A percentile compares a stretch with the other conserved stretches of the same genome.
phyloP scores from a whole-genome alignment of 2,888 invertebrate genomes.

The Parnassius smintheus region DNA sequence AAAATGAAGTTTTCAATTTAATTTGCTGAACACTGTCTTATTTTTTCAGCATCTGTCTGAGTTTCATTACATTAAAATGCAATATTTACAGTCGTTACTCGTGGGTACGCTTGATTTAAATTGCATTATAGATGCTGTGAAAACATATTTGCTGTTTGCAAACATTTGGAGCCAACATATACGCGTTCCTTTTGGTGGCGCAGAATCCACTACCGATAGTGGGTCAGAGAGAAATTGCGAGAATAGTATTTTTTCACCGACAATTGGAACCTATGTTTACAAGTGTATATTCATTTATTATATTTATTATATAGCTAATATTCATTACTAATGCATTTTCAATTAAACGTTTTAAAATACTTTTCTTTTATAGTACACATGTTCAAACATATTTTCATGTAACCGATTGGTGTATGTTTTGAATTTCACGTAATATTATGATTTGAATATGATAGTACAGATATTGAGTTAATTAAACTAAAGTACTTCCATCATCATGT shows the following conservation, averaged over 20 bases:
- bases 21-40: slow-evolving; percentile 72
- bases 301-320: no score
- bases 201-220: neutral
- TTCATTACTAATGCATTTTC: no score
- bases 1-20: slow-evolving; percentile 70
- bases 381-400: no score
- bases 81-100: slow-evolving; percentile 46
- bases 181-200: neutral
- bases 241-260: slow-evolving; percentile 16
- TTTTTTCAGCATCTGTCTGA: slow-evolving; percentile 72
- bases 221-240: slow-evolving; percentile 9
- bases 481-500: no score
- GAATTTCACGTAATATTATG: no score
- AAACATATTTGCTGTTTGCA: slow-evolving; percentile 14
- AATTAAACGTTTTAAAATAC: no score
- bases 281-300: no score
- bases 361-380: no score
- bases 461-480: no score
- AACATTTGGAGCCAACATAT: slow-evolving; percentile 10
- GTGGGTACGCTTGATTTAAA: slow-evolving; percentile 12
- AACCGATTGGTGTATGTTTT: no score
- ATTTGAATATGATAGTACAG: no score
- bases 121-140: slow-evolving; percentile 3
- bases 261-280: neutral
- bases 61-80: slow-evolving; percentile 70